Conservation (phyloP, 2,113 vertebrate species). For the Siphamia tubifer region DNA sequence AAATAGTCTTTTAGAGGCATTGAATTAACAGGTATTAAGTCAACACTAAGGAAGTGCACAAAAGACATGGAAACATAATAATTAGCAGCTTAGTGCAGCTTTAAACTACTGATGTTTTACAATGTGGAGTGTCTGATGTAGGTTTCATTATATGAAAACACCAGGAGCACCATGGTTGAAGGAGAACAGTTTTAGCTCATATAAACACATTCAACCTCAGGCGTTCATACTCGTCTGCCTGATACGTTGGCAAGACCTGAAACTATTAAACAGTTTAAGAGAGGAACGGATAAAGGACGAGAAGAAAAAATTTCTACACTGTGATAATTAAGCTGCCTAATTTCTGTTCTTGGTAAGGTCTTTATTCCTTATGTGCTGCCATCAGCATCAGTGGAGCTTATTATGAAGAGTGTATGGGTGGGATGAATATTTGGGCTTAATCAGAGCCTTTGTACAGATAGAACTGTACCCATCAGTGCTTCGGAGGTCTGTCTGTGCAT, state of each 20-base stretch:
- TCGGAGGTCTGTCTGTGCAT: neutral
- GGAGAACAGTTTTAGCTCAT: neutral
- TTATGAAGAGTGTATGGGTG: conserved; percentile 44
- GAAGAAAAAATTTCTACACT: conserved; percentile 40
- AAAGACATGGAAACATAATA: neutral
- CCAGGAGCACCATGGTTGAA: neutral
- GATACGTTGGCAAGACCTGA: conserved; percentile 34
- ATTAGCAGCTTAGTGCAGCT: neutral
- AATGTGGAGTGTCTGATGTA: neutral
- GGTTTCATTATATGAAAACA: neutral
- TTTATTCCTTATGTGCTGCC: conserved; percentile 67
- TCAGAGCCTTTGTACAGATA: conserved; percentile 12
- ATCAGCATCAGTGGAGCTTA: conserved; percentile 63
- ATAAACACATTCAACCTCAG: conserved; percentile 16
- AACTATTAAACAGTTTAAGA: conserved; percentile 45
- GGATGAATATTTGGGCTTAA: conserved; percentile 47
- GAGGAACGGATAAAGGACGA: conserved; percentile 17
- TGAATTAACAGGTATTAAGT: conserved; percentile 7
- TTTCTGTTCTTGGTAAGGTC: conserved; percentile 49
- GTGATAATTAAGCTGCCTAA: conserved; percentile 62
- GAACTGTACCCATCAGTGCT: neutral
- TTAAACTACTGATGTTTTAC: neutral
- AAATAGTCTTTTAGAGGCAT: conserved; percentile 18
- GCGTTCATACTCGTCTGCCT: neutral
- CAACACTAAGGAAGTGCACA: neutral